phyloP scores from a whole-genome alignment of 2,888 invertebrate species.

The Catocala fraxini region DNA sequence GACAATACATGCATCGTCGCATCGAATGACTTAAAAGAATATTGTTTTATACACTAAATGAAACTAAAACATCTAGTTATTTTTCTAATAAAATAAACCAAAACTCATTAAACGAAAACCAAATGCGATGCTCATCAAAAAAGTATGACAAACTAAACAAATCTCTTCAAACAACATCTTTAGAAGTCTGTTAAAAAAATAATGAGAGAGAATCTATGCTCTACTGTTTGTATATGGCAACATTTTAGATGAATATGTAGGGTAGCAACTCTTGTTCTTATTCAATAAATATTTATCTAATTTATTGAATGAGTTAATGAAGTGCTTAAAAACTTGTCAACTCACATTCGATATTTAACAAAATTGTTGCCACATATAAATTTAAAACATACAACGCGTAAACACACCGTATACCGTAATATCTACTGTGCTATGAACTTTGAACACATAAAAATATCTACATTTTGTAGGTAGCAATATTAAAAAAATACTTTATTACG shows the following conservation, averaged over 20 bases:
- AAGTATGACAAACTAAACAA: slow-evolving; percentile 49
- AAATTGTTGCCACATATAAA: slow-evolving; percentile 18
- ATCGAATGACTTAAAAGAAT: slow-evolving; percentile 35
- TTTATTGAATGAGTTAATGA: no score
- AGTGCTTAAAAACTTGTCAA: no score
- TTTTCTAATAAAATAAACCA: slow-evolving; percentile 44
- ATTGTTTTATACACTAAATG: slow-evolving; percentile 27
- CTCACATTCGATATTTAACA: not conserved
- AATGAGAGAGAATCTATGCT: slow-evolving; percentile 24
- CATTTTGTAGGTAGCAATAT: no score
- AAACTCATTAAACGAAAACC: slow-evolving; percentile 41
- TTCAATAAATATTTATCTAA: no score
- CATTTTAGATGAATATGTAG: slow-evolving; percentile 4
- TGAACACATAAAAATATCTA: not conserved
- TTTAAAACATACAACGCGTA: slow-evolving; percentile 7
- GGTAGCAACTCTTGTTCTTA: no score
- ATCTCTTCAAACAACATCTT: slow-evolving; percentile 25
- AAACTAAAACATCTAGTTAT: slow-evolving; percentile 49
- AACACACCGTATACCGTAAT: slow-evolving; percentile 1
- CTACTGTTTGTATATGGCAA: slow-evolving; percentile 24
- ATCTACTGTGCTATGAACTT: not conserved
- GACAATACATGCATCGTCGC: slow-evolving; percentile 14
- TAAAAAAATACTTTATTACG: not conserved
- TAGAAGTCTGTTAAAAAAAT: slow-evolving; percentile 28
- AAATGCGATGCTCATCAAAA: slow-evolving; percentile 43